Evolutionary conservation across 2,797 vertebrate species (phyloP), one percentile per base, ranked within the genome.

Genomic region (Typhlichthys subterraneus): DNA sequence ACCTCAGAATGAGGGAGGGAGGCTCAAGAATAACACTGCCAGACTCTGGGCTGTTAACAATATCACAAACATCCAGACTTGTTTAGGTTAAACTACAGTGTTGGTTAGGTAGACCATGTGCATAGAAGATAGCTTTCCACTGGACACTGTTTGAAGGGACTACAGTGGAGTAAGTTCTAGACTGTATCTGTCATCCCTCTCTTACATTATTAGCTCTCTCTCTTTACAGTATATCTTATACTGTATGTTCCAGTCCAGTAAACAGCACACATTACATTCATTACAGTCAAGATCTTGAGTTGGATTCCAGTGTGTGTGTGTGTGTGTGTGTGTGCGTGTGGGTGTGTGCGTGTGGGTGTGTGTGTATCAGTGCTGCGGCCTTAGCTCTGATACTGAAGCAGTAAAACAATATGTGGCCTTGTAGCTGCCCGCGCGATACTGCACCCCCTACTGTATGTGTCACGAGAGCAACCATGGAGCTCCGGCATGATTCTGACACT

Each of bases 1-100:
- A 9, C 38, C 4, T 11, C 51, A 53, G 17, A 23, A 23, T 23
- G 23, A 23, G 23, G 23, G 23, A 4, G 23, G 23, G 23, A 23
- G 23, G 23, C 23, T 23, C 83, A 84, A 75, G 17, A 87, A 85
- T 75, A 85, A 84, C 66, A 80, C n/a, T 4, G 61, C 63, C 69
- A 5, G 62, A 65, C 69, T 62, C 72, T 59, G 61, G 75, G 67
- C 82, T 67, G 81, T 75, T 84, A 75, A 80, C 81, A 70, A 77
- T 80, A 85, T 85, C 66, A 76, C 84, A 89, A 89, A 87, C 84
- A 74, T 82, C 67, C 72, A 65, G 83, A 49, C 72, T 55, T 76
- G 77, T 82, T 84, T 80, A 59, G 75, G 70, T 67, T 17, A 12
- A 52, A 19, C 48, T 59, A 4, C 23, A 11, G 57, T 13, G 12